Evolutionary conservation across 1,140 invertebrate genomes (phyloP).

Genomic region (Apis cerana): DNA sequence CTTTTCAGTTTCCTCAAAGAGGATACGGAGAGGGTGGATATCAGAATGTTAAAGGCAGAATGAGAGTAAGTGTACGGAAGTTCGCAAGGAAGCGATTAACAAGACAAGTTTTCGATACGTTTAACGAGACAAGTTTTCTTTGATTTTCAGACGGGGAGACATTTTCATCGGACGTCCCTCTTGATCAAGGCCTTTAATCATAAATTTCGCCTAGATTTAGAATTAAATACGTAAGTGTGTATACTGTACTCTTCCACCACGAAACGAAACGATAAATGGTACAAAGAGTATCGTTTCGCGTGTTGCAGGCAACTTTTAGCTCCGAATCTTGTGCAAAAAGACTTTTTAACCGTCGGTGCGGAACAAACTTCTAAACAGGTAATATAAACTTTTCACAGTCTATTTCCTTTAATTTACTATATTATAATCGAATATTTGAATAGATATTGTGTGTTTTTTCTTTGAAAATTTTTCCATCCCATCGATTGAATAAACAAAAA

Average conservation of each 20-base stretch:
- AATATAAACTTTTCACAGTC: constrained; percentile 28
- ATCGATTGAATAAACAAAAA: background rate
- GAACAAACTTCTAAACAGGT: constrained; percentile 88
- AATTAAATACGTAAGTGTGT: constrained; percentile 95
- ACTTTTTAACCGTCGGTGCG: constrained; percentile 87
- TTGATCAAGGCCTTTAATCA: constrained; percentile 98
- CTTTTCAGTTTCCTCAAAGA: constrained; percentile 80
- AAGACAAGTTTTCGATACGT: background rate
- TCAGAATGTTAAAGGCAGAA: constrained; percentile 78
- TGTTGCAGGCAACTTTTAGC: constrained; percentile 89
- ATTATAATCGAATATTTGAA: no score
- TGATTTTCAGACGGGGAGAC: constrained; percentile 92
- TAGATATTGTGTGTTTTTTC: no score
- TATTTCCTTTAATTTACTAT: no score
- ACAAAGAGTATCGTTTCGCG: no score
- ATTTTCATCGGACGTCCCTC: constrained; percentile 95
- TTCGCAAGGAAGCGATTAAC: background rate
- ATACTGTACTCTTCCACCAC: no score
- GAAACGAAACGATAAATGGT: no score
- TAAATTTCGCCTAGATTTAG: constrained; percentile 96
- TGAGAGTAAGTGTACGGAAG: constrained; percentile 77
- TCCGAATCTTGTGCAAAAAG: constrained; percentile 91
- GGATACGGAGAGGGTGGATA: constrained; percentile 79
- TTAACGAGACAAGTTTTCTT: constrained; percentile 19
- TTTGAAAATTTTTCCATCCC: background rate